Evolutionary conservation across 2,113 vertebrate genomes (phyloP), one percentile per base, ranked within the genome.

Genomic region (Hippopotamus amphibius): DNA sequence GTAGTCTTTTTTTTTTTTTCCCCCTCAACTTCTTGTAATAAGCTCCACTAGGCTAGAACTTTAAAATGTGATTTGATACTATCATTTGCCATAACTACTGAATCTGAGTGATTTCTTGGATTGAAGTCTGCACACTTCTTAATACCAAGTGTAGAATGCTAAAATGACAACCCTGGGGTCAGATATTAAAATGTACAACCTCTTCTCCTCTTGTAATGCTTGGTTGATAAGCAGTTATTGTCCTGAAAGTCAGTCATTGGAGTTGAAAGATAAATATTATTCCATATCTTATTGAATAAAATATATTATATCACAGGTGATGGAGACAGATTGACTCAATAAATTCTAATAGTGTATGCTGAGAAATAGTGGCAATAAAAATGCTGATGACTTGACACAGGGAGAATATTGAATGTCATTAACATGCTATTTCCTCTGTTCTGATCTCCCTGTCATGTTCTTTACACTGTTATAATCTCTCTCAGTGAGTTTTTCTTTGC

Each of bases 321-420:
- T 99, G 97, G 98, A 99, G 98, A 99, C 99, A 99, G 99, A 99
- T 98, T 98, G 99, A 98, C 98, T 99, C 98, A 99, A 99, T 99
- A 99, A 99, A 99, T 99, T 98, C 98, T 98, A 98, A 98, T 99
- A 98, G 98, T 98, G 98, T 99, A 98, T 98, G 98, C 90, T 79
- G 98, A 98, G 98, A 97, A 98, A 98, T 98, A 98, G 98, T 97
- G 96, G 98, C 98, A 99, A 99, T 99, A 99, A 99, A 99, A 99
- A 99, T 98, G 98, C 98, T 98, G 98, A 99, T 99, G 98, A 98
- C 98, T 98, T 98, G 98, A 98, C 98, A 99, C 46, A 0, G 93
- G 66, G 98, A 98, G 98, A 98, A 98, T 98, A 98, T 98, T 99
- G 98, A 99, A 99, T 98, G 98, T 98, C 98, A 99, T 99, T 99